These are phyloP conservation scores for Elanus axillaris DNA, from an alignment of 2,113 vertebrate genomes.

Conservation along the genomic window DNA sequence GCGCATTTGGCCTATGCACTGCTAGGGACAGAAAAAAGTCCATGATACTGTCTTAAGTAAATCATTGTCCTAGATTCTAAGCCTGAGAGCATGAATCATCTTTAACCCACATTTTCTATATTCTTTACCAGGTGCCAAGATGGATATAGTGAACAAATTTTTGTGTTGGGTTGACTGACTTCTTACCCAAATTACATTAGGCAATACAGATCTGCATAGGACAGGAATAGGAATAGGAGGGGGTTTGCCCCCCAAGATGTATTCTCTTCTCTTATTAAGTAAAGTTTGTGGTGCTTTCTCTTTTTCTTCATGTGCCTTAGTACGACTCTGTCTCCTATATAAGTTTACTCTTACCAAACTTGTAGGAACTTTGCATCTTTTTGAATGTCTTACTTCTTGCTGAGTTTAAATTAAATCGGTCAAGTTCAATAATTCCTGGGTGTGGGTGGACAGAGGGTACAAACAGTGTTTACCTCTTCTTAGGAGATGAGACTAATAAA, in stretches of 20 bases:
- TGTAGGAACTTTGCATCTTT: neutral
- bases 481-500: neutral
- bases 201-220: neutral
- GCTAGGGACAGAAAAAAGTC: neutral
- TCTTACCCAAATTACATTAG: neutral
- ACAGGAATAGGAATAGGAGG: neutral
- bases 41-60: neutral
- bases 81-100: neutral
- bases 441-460: neutral
- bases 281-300: neutral
- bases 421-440: neutral
- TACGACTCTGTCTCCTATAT: neutral
- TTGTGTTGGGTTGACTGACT: neutral
- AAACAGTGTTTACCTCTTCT: neutral
- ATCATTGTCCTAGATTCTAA: neutral
- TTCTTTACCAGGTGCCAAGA: neutral
- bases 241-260: fast-evolving
- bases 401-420: neutral
- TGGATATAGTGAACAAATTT: neutral
- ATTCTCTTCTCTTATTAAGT: neutral
- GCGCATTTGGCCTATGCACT: neutral
- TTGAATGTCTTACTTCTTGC: neutral
- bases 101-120: neutral
- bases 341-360: neutral
- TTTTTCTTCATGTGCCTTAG: neutral